Conservation (phyloP, 2,113 vertebrate species). For the Takifugu flavidus region DNA sequence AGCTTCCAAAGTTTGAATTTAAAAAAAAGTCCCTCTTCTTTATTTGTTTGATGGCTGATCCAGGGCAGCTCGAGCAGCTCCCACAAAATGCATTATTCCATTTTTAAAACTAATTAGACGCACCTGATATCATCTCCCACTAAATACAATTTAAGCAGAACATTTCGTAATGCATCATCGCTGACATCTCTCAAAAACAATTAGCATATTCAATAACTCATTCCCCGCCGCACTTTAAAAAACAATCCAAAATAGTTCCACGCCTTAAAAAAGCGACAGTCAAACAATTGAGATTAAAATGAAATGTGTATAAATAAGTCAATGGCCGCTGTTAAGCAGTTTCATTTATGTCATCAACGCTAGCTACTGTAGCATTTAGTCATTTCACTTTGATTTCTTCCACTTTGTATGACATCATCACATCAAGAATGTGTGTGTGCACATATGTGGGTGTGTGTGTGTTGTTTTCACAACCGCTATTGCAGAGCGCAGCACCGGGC, state of each 20-base stretch:
- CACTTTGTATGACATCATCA: neutral
- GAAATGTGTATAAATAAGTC: no score
- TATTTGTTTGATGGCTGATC: constrained; percentile 5
- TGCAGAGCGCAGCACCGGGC: constrained; percentile 21
- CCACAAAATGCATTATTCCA: constrained; percentile 30
- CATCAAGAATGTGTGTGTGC: neutral
- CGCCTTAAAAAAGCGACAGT: neutral
- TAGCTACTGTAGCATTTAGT: neutral
- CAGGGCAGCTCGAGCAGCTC: constrained; percentile 28
- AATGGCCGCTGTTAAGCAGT: neutral
- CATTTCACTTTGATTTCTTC: no score
- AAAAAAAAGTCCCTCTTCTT: constrained; percentile 8
- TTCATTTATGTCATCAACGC: constrained; percentile 3
- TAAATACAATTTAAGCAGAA: constrained; percentile 52
- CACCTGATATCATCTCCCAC: constrained; percentile 27
- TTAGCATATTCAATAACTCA: constrained; percentile 52
- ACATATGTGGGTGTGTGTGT: no score
- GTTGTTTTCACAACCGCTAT: constrained; percentile 4
- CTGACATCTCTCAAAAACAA: constrained; percentile 42
- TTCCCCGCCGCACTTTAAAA: constrained; percentile 39
- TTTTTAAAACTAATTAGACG: constrained; percentile 29
- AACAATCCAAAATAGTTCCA: constrained; percentile 23
- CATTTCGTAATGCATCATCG: constrained; percentile 51
- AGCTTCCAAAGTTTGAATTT: constrained; percentile 23
- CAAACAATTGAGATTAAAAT: no score